These are phyloP conservation scores for Lordiphosa collinella DNA, from an alignment of 1,140 invertebrate species.

Conservation along the genomic window DNA sequence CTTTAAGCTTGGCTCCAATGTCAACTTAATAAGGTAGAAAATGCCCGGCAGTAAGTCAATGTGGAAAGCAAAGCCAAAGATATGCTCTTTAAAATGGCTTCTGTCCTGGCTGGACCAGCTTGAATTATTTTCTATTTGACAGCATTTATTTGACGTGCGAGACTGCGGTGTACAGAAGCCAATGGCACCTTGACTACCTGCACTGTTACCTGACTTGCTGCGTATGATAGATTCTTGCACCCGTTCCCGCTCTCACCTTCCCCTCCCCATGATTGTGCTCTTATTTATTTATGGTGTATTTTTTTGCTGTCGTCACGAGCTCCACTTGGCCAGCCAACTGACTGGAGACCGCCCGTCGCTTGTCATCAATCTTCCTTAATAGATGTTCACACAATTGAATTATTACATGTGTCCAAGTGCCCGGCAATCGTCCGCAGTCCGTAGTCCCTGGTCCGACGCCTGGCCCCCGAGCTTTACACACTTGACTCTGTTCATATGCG, in stretches of 20 bases:
- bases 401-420: conserved; percentile 76
- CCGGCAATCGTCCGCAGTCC: conserved; percentile 53
- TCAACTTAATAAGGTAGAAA: conserved; percentile 51
- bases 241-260: neutral
- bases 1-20: conserved; percentile 47
- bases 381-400: conserved; percentile 78
- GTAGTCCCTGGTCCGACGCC: neutral
- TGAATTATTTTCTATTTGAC: conserved; percentile 63
- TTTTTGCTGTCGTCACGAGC: conserved; percentile 18
- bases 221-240: conserved; percentile 37
- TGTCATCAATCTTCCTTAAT: conserved; percentile 78
- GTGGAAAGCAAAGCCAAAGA: conserved; percentile 27
- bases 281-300: conserved; percentile 60
- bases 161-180: conserved; percentile 33
- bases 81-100: conserved; percentile 31
- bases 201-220: conserved; percentile 37
- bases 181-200: conserved; percentile 44
- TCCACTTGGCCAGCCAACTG: conserved; percentile 20
- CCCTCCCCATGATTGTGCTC: neutral
- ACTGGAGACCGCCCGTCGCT: conserved; percentile 28
- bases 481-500: conserved; percentile 42
- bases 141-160: conserved; percentile 57
- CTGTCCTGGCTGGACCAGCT: conserved; percentile 21
- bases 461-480: conserved; percentile 12
- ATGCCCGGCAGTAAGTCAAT: conserved; percentile 49